These are phyloP conservation scores for Petrolisthes manimaculis DNA, from an alignment of 2,888 invertebrate genomes.

Conservation along the genomic window DNA sequence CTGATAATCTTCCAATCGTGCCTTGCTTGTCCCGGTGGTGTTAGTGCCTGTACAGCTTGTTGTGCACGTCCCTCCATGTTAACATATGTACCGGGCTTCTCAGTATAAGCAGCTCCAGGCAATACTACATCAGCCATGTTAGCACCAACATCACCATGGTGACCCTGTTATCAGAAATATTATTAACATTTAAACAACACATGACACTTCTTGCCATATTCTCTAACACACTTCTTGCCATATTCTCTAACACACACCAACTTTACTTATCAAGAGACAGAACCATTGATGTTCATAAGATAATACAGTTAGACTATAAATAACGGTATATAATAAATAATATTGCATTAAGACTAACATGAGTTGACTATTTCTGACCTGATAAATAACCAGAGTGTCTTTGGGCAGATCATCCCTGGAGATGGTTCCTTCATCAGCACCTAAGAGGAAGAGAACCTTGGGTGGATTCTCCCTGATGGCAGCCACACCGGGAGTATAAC, in stretches of 20 bases:
- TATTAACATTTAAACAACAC: background rate
- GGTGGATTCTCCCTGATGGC: constrained; percentile 77
- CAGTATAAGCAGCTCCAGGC: constrained; percentile 98
- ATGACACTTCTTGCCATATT: background rate
- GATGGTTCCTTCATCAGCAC: constrained; percentile 91
- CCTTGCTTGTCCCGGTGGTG: constrained; percentile 91
- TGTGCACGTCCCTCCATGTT: constrained; percentile 98
- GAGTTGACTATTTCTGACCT: constrained; percentile 31
- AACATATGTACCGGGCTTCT: constrained; percentile 77
- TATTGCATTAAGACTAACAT: too few species aligned
- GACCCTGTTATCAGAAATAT: constrained; percentile 75
- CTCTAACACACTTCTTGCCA: background rate
- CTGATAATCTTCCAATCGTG: constrained; percentile 99
- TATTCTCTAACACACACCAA: too few species aligned
- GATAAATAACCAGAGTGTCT: constrained; percentile 88
- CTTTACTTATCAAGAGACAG: too few species aligned
- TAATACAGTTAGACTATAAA: too few species aligned
- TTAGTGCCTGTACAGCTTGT: constrained; percentile 86
- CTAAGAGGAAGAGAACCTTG: constrained; percentile 87
- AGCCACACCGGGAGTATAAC: constrained; percentile 84
- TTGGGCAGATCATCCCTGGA: constrained; percentile 82
- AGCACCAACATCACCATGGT: constrained; percentile 96
- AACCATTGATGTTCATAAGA: too few species aligned
- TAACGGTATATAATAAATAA: too few species aligned
- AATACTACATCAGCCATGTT: constrained; percentile 91